phyloP scores from a whole-genome alignment of 2,113 vertebrate genomes.

The Tupaia tana region DNA sequence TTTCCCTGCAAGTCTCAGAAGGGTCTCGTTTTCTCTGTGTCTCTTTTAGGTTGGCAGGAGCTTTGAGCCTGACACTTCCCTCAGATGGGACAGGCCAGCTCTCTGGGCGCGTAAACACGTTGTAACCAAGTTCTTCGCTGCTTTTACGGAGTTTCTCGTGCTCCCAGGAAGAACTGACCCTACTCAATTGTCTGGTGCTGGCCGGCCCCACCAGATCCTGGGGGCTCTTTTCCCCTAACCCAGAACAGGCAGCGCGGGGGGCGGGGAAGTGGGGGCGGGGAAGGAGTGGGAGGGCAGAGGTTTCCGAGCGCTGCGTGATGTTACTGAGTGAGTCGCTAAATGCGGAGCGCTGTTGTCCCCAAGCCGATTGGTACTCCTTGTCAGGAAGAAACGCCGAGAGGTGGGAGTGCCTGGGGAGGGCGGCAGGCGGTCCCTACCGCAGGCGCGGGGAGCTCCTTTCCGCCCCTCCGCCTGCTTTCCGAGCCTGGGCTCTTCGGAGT shows the following conservation, averaged over 20 bases:
- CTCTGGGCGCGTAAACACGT: neutral
- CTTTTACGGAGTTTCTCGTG: conserved; percentile 35
- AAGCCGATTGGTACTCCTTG: conserved; percentile 79
- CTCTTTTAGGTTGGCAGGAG: conserved; percentile 64
- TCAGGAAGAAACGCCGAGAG: conserved; percentile 71
- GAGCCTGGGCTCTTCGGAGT: conserved; percentile 71
- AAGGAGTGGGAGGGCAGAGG: conserved; percentile 11
- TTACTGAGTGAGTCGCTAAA: conserved; percentile 58
- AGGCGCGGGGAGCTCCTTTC: conserved; percentile 71
- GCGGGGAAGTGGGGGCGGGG: conserved; percentile 40
- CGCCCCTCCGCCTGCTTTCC: conserved; percentile 72
- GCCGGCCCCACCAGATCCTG: neutral
- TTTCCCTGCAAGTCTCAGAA: conserved; percentile 5
- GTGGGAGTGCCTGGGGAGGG: conserved; percentile 79
- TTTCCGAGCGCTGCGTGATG: conserved; percentile 51
- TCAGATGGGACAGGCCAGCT: conserved; percentile 40
- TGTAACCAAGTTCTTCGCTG: conserved; percentile 63
- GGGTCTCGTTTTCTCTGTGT: conserved; percentile 63
- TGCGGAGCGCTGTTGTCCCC: conserved; percentile 79
- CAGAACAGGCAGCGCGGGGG: neutral
- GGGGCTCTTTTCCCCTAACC: conserved; percentile 40
- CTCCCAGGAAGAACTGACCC: conserved; percentile 1
- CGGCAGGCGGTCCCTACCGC: conserved; percentile 76
- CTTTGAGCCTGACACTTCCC: conserved; percentile 64
- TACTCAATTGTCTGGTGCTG: neutral